Evolutionary conservation across 2,113 vertebrate species (phyloP), one percentile per base, ranked within the genome.

Genomic region (Phaethornis superciliosus): DNA sequence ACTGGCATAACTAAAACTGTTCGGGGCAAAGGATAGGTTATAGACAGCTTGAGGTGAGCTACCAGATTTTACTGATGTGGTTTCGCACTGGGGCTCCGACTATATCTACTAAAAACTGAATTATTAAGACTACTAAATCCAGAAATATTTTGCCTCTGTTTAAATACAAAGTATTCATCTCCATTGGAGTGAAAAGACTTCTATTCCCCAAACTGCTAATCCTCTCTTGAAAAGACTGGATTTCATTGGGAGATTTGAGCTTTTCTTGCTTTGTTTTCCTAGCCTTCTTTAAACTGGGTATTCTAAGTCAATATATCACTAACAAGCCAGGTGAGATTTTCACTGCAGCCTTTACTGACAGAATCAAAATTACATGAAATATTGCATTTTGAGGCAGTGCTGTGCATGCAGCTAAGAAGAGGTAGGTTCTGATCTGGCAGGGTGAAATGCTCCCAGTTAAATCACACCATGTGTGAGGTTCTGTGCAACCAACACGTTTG

Each of bases 291-390:
- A 92, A 86, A 52, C 55, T 0, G 0, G 37, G 28, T 56, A 81
- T 86, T 93, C 92, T 86, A 78, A 92, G 35, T 64, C 77, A 71
- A 85, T 84, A 60, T 56, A 93, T 86, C 80, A 56, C 68, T 90
- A 88, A 80, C 47, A 84, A 88, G 67, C 80, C 88, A 91, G 85
- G 81, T 74, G 71, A 95, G 74, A 89, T 86, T 95, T 90, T 92
- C 81, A 81, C 55, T 79, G 81, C 54, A 87, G 58, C 27, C 62
- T 81, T 87, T 92, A 84, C 77, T 81, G 83, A 85, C 88, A 67
- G 59, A 89, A 86, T 84, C 89, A 96, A 89, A 93, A 95, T 89
- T 76, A 89, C 65, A 76, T 62, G 54, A 92, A 78, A 30, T 64
- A 64, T 18, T 88, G 59, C 55, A 84, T 90, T 94, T 90, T 87